Base-by-base conservation (phyloP, 1,140 invertebrate genomes). In the Aleiodes sp. region DNA sequence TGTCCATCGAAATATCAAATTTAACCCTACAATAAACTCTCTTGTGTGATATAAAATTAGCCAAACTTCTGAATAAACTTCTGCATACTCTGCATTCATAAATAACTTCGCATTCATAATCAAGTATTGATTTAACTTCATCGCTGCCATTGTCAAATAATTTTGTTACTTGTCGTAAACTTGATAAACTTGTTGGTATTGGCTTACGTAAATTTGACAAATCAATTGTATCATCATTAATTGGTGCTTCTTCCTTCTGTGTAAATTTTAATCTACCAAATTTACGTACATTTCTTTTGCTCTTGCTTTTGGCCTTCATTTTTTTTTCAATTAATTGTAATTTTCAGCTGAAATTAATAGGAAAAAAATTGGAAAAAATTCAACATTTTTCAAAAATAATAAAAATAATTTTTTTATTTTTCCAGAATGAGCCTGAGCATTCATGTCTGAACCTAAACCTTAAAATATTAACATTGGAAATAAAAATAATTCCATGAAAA, bases 31-130 rank as follows among this genome's bases (percentile, higher is more conserved):
- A 96, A 76, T 93, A 96, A 33, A 90, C 87, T 64, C 94, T 85
- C 82, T 96, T 96, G 76, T 96, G 94, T 41, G 92, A 92, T 70
- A 96, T 88, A 77, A 96, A 94, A 84, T 96, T 95, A 0, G 91
- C 89, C 67, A 96, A 84, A 77, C 92, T 93, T 75, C 94, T 88
- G 82, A 95, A 96, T 75, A 96, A 87, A 80, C 91, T 94, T n/a
- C 90, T 86, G 80, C 94, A 96, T 26, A 94, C 88, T 81, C 91
- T 91, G 81, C 94, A 96, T 82, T 96, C 94, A 78, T 94, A 92
- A 73, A 96, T 89, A 43, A 95, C 80, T 79, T 94, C 92, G 87
- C 94, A 95, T 87, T 96, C 94, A 78, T 92, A 88, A 12, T 89
- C 83, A 6, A 96, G 83, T 37, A 94, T 80, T 52, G 89, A 84